phyloP scores from a whole-genome alignment of 1,140 invertebrate genomes.

The Ctenoplectra terminalis region DNA sequence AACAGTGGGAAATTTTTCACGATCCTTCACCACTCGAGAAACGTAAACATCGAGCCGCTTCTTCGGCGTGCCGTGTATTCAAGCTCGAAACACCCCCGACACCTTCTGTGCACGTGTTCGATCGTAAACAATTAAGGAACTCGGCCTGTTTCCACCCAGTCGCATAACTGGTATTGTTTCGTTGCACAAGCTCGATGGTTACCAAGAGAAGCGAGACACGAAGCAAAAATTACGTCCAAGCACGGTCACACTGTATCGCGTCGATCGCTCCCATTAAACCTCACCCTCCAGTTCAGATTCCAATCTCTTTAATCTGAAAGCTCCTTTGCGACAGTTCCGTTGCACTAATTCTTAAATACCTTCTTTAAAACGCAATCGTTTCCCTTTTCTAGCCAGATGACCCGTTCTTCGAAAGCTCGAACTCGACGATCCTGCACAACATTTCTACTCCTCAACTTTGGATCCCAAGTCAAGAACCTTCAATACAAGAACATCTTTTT shows the following conservation, averaged over 20 bases:
- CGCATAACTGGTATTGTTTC: not conserved
- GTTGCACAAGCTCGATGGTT: no score
- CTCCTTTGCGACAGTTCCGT: not conserved
- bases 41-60: not conserved
- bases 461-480: no score
- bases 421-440: no score
- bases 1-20: no score
- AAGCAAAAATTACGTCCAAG: no score
- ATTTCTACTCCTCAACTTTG: no score
- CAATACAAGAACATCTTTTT: no score
- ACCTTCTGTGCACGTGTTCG: constrained; percentile 2
- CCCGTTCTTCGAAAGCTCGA: no score
- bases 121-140: not conserved
- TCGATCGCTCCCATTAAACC: not conserved
- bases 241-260: not conserved
- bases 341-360: not conserved
- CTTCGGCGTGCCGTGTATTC: no score
- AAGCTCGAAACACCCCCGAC: not conserved
- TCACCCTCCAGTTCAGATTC: not conserved
- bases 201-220: no score
- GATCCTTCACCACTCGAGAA: not conserved
- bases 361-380: no score
- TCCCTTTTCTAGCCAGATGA: no score
- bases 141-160: not conserved
- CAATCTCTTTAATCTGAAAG: not conserved